phyloP scores from a whole-genome alignment of 2,113 vertebrate species.

The Macroglossus sobrinus region DNA sequence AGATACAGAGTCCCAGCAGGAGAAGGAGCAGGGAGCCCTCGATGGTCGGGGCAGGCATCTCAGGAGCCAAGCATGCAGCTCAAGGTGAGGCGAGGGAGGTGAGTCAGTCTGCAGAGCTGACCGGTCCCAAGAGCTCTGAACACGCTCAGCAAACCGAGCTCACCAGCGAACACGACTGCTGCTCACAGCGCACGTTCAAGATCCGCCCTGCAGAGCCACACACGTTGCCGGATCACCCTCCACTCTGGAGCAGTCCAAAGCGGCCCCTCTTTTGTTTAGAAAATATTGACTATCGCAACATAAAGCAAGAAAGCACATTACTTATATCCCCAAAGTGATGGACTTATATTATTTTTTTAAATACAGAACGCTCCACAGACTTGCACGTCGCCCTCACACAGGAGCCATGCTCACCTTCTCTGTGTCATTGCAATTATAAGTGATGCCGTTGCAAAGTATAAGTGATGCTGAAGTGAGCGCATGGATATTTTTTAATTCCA shows the following conservation, averaged over 20 bases:
- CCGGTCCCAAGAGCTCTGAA: neutral
- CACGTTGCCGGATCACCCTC: neutral
- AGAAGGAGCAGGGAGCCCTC: accelerated
- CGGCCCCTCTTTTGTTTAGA: neutral
- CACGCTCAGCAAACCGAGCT: neutral
- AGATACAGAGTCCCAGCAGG: neutral
- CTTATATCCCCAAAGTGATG: neutral
- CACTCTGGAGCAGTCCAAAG: neutral
- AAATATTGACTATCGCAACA: neutral
- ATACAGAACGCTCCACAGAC: neutral
- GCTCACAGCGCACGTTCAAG: neutral
- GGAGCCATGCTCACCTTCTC: neutral
- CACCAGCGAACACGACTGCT: neutral
- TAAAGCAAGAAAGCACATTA: neutral
- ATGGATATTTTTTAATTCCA: neutral
- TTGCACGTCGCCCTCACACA: neutral
- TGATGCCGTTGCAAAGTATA: too few species aligned
- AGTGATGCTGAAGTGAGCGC: neutral
- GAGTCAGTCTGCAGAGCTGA: neutral
- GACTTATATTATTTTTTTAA: neutral
- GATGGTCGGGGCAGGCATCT: neutral
- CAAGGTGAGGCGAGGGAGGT: neutral
- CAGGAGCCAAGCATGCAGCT: neutral
- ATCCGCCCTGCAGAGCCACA: neutral
- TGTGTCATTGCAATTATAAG: neutral